Percentiles rank a stretch among this genome's conserved stretches.
These are phyloP conservation scores for Synaphobranchus kaupii DNA, from an alignment of 2,797 vertebrate species.

Conservation along the genomic window DNA sequence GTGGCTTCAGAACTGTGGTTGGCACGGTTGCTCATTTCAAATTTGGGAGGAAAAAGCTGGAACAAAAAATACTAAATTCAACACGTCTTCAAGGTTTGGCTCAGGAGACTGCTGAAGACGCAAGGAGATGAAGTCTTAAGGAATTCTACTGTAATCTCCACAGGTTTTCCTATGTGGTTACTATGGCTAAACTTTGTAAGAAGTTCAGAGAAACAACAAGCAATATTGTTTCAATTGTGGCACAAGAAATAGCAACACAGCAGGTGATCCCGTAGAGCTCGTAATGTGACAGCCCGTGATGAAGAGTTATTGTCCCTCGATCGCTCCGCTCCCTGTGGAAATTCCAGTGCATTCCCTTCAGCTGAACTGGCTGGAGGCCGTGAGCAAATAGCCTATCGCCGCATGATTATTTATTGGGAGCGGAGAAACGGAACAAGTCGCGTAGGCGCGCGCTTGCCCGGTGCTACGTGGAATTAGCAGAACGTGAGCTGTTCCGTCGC, in stretches of 20 bases:
- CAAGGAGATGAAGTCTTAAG: not conserved
- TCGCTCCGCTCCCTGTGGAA: not conserved
- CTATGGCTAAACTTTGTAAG: not conserved
- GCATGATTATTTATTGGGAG: not conserved
- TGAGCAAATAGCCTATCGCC: not conserved
- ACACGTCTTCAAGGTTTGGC: not conserved
- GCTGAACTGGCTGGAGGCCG: not conserved
- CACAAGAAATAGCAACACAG: constrained; percentile 14
- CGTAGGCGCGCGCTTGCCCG: not conserved
- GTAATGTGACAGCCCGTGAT: not conserved
- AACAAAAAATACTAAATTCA: not conserved
- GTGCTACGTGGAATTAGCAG: not conserved
- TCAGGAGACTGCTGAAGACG: not conserved
- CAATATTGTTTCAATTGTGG: constrained; percentile 17
- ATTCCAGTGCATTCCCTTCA: not conserved
- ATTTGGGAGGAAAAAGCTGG: not conserved
- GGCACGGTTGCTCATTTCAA: not conserved
- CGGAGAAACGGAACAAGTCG: not conserved
- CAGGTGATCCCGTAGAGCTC: not conserved
- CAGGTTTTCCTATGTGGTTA: constrained; percentile 25
- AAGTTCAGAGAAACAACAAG: not conserved
- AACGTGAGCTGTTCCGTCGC: not conserved
- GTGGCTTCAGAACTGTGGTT: not conserved
- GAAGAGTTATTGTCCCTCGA: constrained; percentile 37
- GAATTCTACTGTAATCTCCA: not conserved